Evolutionary conservation across 1,140 invertebrate species (phyloP).

Genomic region (Triops longicaudatus): DNA sequence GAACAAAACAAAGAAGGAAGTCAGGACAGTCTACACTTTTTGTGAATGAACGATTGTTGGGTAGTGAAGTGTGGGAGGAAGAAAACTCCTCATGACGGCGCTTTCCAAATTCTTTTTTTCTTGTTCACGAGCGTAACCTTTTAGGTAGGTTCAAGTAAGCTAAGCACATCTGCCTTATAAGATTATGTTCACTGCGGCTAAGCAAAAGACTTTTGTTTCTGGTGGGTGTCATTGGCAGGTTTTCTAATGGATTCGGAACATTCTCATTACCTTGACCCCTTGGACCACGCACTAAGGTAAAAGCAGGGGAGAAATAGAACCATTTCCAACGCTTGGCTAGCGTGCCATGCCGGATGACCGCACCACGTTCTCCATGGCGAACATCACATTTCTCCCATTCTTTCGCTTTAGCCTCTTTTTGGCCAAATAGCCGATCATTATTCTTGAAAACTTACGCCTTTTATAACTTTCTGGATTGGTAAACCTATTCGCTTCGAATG

Average conservation of each 20-base stretch:
- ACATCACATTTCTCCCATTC: not conserved
- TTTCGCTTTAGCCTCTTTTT: not conserved
- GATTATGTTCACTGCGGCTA: not conserved
- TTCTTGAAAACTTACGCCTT: too few relatives aligned
- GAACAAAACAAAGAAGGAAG: not conserved
- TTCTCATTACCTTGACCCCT: conserved; percentile 8
- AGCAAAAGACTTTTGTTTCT: not conserved
- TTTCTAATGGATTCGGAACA: not conserved
- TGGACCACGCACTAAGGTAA: conserved; percentile 11
- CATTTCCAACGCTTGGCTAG: not conserved
- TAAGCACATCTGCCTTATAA: not conserved
- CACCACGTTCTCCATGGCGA: not conserved
- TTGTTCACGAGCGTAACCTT: not conserved
- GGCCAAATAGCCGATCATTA: not conserved
- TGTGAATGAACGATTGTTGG: not conserved
- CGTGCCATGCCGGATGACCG: conserved; percentile 5
- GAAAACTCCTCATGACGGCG: not conserved
- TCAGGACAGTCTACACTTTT: not conserved
- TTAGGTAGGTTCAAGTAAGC: not conserved
- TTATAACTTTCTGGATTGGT: too few relatives aligned
- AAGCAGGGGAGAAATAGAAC: not conserved
- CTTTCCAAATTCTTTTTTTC: not conserved
- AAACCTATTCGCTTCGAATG: too few relatives aligned
- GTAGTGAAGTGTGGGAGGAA: not conserved
- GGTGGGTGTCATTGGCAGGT: not conserved